Base-by-base conservation (phyloP, 2,888 invertebrate species). In the Drosophila peninsularis region DNA sequence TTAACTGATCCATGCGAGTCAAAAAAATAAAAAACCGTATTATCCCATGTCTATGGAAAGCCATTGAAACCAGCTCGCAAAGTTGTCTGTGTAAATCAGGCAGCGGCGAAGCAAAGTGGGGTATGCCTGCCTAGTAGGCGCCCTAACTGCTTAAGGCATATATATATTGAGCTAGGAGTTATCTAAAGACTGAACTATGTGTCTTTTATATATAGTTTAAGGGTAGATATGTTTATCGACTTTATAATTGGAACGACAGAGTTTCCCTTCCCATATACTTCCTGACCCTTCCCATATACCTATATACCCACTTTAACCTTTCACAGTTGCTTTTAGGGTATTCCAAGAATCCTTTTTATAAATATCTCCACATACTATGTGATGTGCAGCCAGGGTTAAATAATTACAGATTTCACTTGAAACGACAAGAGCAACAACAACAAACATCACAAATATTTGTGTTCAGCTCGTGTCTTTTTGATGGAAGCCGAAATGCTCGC, bases 1-100 rank as follows among this genome's bases (percentile, higher is more conserved):
- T 44, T 60, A 71, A 74, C 74, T 58, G 75, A 60, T 72, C 67
- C 53, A 63, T 60, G 55, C 21, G 58, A 62, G 69, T 54, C 45
- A 3, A 41, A 57, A 69, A 55, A 19, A 55, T 50, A 72, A 45
- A 72, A 45, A 30, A 52, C 27, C 39, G 34, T 10, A 34, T 52
- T 47, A 34, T 37, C 53, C 50, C 66, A 41, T 52, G 42, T 71
- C 62, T 52, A 17, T 27, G 24, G 36, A 45, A 41, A 54, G 42
- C 53, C 30, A 41, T 30, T 19, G 53, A 50, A 64, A 62, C 36
- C 60, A 61, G 30, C 27, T 58, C 39, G 30, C 2, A 21, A 57
- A 56, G 47, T 64, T 47, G 45, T 36, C 39, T 39, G 37, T 11
- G 34, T 14, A 41, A 47, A 36, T 50, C 42, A 45, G 32, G 41